phyloP scores from a whole-genome alignment of 1,140 invertebrate genomes.

The Drosophila arawakana region DNA sequence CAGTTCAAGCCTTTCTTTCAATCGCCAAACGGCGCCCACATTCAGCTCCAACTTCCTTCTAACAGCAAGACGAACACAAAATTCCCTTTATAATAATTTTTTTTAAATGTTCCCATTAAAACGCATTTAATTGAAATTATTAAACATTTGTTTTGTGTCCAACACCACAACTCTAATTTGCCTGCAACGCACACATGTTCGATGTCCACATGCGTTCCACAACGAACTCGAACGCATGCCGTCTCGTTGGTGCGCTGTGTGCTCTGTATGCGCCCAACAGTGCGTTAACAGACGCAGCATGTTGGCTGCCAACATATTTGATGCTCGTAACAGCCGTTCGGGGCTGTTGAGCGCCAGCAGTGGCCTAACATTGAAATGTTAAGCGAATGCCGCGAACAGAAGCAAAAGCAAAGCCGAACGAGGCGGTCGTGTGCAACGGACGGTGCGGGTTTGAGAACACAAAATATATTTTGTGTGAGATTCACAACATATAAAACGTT shows the following conservation, averaged over 20 bases:
- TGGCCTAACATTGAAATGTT: constrained; percentile 11
- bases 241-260: constrained; percentile 8
- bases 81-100: too few species aligned
- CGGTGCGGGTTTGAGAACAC: constrained; percentile 35
- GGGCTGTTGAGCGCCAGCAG: constrained; percentile 3
- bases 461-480: constrained; percentile 10
- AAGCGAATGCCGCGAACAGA: constrained; percentile 29
- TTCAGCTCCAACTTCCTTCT: constrained; percentile 16
- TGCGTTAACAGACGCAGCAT: constrained; percentile 14
- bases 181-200: constrained; percentile 1
- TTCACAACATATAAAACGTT: constrained; percentile 7
- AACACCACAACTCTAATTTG: constrained; percentile 2
- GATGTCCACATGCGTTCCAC: constrained; percentile 48
- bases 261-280: constrained; percentile 5
- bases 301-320: constrained; percentile 22
- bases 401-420: constrained; percentile 49
- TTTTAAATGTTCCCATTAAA: neutral
- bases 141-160: neutral
- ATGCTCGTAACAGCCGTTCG: neutral
- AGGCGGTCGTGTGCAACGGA: constrained; percentile 49
- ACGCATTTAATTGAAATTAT: constrained; percentile 2
- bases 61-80: neutral
- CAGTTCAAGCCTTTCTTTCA: constrained; percentile 12
- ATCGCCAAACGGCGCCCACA: constrained; percentile 11
- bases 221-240: constrained; percentile 21